Evolutionary conservation across 2,113 vertebrate species (phyloP).

Genomic region (Smithornis capensis): DNA sequence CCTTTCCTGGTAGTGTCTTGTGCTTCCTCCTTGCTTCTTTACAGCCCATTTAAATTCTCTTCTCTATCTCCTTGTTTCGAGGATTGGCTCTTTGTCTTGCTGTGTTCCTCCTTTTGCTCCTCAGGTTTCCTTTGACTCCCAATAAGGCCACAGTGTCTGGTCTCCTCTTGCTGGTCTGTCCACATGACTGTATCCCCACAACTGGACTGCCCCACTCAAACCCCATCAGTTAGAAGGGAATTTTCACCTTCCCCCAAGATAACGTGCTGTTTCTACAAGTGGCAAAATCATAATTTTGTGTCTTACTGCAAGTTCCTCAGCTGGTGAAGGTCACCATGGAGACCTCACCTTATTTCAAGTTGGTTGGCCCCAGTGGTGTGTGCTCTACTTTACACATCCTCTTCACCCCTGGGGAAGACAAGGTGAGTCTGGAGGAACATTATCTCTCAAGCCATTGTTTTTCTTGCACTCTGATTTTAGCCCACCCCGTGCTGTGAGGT

Average conservation of each 20-base stretch:
- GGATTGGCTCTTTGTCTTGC: not conserved
- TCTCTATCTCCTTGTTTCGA: not conserved
- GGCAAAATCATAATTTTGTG: not conserved
- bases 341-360: conserved; percentile 80
- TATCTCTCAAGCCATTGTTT: not conserved
- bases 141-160: not conserved
- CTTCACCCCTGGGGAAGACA: conserved; percentile 84
- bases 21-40: not conserved
- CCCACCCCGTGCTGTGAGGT: not conserved
- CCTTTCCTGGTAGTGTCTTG: not conserved
- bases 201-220: not conserved
- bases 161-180: not conserved
- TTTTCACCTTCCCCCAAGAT: not conserved
- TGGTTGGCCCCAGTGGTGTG: conserved; percentile 68
- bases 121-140: not conserved
- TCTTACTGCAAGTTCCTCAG: conserved; percentile 70
- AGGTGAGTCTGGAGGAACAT: conserved; percentile 71
- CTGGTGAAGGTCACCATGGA: conserved; percentile 78
- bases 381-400: conserved; percentile 74
- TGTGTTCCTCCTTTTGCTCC: not conserved
- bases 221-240: not conserved
- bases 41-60: not conserved
- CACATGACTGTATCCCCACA: not conserved
- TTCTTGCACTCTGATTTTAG: not conserved
- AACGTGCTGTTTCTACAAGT: not conserved